Evolutionary conservation across 2,113 vertebrate genomes (phyloP).

Genomic region (Perognathus longimembris): DNA sequence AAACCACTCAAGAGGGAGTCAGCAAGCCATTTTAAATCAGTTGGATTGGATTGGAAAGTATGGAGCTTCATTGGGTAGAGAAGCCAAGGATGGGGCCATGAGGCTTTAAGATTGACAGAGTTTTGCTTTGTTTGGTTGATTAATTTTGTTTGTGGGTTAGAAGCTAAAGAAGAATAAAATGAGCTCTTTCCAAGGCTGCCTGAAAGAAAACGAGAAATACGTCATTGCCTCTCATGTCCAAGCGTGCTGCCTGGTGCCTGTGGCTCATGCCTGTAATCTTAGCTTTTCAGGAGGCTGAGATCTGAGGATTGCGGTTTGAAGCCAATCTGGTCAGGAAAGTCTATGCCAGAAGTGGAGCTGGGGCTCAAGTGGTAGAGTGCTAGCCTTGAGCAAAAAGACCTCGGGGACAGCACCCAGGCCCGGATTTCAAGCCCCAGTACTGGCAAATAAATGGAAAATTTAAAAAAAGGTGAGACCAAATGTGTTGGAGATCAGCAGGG

Average conservation of each 20-base stretch:
- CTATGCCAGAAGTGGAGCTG: too few relatives aligned
- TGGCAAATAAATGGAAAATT: too few relatives aligned
- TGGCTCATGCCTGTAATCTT: too few relatives aligned
- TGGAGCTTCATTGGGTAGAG: fast-evolving
- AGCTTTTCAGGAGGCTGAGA: too few relatives aligned
- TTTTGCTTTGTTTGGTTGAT: not conserved
- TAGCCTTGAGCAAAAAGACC: too few relatives aligned
- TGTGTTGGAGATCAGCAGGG: not conserved
- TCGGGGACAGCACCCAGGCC: too few relatives aligned
- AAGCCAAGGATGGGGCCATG: not conserved
- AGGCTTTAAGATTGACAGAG: not conserved
- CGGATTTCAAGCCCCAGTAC: too few relatives aligned
- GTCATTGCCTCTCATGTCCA: not conserved
- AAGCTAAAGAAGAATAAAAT: not conserved
- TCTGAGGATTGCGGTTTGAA: too few relatives aligned
- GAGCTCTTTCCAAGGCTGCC: not conserved
- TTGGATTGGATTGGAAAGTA: not conserved
- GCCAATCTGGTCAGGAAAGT: too few relatives aligned
- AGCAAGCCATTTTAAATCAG: not conserved
- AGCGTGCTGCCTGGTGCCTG: too few relatives aligned
- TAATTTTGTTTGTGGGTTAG: conserved; percentile 1
- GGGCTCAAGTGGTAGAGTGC: too few relatives aligned
- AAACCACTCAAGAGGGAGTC: not conserved
- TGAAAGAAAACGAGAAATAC: not conserved
- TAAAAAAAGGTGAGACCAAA: too few relatives aligned